Evolutionary conservation across 2,113 vertebrate genomes (phyloP).

Genomic region (Mola mola): DNA sequence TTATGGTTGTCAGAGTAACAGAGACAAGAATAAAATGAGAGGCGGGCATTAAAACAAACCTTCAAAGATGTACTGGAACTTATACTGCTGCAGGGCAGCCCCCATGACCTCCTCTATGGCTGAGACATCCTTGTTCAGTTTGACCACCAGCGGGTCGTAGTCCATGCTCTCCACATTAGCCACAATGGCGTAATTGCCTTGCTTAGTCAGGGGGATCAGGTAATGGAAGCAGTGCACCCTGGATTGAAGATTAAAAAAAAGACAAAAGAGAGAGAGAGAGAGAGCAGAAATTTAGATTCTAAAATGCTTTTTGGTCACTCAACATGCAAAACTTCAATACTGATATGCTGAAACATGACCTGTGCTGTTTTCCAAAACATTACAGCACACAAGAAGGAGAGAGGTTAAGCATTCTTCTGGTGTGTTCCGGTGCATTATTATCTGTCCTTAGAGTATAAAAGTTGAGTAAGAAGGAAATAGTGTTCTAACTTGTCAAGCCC

Average conservation of each 20-base stretch:
- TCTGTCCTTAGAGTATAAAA: background rate
- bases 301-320: too few relatives aligned
- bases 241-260: conserved; percentile 11
- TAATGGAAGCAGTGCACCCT: conserved; percentile 99
- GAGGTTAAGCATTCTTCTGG: background rate
- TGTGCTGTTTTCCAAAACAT: background rate
- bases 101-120: conserved; percentile 96
- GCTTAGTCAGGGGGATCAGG: conserved; percentile 94
- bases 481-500: background rate
- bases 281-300: too few relatives aligned
- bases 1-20: background rate
- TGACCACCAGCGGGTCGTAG: conserved; percentile 96
- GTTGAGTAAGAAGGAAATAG: conserved; percentile 3
- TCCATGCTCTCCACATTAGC: conserved; percentile 99
- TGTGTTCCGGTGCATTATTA: background rate
- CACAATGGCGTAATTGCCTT: conserved; percentile 97
- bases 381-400: background rate
- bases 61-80: conserved; percentile 99
- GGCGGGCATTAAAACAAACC: conserved; percentile 74
- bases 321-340: too few relatives aligned
- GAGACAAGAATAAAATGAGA: background rate
- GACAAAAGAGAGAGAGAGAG: background rate
- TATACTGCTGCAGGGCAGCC: conserved; percentile 95
- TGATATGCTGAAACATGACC: background rate
- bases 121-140: conserved; percentile 98